Percentiles rank a stretch among this genome's conserved stretches.
Conservation (phyloP, 2,113 vertebrate genomes). For the Dicaeum eximium region DNA sequence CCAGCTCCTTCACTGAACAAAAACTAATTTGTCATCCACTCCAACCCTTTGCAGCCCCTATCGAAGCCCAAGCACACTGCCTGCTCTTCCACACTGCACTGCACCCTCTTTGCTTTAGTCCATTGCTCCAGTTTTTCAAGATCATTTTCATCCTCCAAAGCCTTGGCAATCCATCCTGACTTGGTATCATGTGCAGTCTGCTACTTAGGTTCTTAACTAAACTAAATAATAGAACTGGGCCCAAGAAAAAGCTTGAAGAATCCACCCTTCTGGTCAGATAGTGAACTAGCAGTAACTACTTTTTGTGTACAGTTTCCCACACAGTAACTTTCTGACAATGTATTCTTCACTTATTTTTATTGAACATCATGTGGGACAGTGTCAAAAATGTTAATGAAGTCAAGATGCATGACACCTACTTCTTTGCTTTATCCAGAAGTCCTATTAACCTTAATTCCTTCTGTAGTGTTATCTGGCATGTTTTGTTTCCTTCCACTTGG, state of each 20-base stretch:
- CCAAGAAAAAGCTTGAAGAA: not conserved
- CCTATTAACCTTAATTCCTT: not conserved
- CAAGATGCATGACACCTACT: not conserved
- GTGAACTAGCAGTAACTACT: not conserved
- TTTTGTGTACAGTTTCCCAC: not conserved
- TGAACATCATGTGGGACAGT: not conserved
- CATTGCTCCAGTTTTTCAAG: not conserved
- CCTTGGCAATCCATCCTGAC: not conserved
- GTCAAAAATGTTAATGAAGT: not conserved
- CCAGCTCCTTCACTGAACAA: not conserved
- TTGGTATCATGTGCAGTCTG: not conserved
- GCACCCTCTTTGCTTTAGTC: not conserved
- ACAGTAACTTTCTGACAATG: not conserved
- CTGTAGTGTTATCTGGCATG: not conserved
- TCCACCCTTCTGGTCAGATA: not conserved
- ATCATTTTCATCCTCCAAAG: not conserved
- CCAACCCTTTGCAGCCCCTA: not conserved
- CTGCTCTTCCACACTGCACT: not conserved
- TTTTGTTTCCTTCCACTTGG: not conserved
- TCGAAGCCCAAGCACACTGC: accelerated
- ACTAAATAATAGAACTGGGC: not conserved
- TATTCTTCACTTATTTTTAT: not conserved
- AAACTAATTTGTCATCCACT: not conserved
- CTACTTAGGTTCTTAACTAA: not conserved
- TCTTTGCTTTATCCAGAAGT: not conserved